Percentiles rank a stretch among this genome's conserved stretches.
Evolutionary conservation across 2,797 vertebrate species (phyloP).

Genomic region (Linurgus olivaceus): DNA sequence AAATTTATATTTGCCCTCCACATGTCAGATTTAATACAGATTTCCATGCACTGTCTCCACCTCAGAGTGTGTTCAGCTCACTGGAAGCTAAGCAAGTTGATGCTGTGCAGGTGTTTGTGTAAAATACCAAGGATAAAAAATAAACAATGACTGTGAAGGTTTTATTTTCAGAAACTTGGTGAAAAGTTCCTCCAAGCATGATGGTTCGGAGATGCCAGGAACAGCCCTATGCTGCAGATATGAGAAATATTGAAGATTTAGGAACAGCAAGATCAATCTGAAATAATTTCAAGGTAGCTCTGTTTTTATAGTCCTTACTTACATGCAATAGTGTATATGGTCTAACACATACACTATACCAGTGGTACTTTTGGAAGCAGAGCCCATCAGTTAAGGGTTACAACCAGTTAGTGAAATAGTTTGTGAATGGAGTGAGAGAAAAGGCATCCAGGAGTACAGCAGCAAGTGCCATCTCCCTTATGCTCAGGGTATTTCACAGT

Average conservation of each 20-base stretch:
- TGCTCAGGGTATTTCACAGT: background rate
- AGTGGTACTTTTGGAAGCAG: background rate
- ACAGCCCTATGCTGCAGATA: background rate
- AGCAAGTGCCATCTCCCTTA: background rate
- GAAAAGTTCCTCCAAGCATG: background rate
- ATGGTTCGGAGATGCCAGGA: background rate
- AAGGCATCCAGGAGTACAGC: background rate
- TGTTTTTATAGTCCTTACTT: background rate
- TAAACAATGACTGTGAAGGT: background rate
- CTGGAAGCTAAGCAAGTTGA: background rate
- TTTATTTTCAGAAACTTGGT: background rate
- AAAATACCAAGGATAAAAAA: background rate
- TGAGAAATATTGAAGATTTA: background rate
- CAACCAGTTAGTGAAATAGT: background rate
- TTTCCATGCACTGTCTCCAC: background rate
- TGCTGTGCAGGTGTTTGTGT: background rate
- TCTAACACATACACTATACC: background rate
- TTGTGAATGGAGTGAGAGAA: background rate
- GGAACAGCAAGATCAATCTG: background rate
- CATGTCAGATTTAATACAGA: background rate
- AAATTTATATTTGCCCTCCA: slow-evolving; percentile 20
- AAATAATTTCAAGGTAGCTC: background rate
- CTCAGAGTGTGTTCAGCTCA: background rate
- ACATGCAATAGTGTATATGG: too few relatives aligned
- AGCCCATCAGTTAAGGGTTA: background rate